Evolutionary conservation across 23 tunicate species (phyloP).

Genomic region (Clavelina lepadiformis): DNA sequence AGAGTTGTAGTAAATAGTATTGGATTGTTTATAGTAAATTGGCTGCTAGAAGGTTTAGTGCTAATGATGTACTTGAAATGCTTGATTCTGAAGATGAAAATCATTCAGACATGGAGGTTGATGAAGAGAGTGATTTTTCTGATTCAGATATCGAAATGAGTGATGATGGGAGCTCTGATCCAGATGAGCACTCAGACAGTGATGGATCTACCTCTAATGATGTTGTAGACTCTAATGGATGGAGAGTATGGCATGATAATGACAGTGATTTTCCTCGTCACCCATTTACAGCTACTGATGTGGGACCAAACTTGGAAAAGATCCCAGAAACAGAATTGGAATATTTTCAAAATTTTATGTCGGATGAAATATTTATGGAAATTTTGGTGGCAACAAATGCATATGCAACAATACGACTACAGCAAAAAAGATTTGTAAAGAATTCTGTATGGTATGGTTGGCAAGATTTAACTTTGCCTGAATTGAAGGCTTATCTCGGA

Average conservation of each 20-base stretch:
- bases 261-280: constrained; percentile 5
- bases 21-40: no score
- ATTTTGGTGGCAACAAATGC: constrained; percentile 27
- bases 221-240: no score
- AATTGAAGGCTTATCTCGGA: constrained; percentile 35
- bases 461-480: constrained; percentile 13
- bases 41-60: no score
- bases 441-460: constrained; percentile 24
- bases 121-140: no score
- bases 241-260: constrained; percentile 12
- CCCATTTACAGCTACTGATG: constrained; percentile 9
- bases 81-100: no score
- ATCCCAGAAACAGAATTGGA: constrained; percentile 16
- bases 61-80: no score
- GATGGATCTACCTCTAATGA: no score
- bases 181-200: no score
- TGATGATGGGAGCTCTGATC: no score
- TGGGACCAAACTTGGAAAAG: neutral
- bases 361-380: constrained; percentile 23
- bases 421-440: neutral
- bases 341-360: constrained; percentile 6
- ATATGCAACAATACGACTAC: constrained; percentile 11
- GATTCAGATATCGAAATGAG: no score
- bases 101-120: no score
- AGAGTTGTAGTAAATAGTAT: no score